phyloP scores from a whole-genome alignment of 2,113 vertebrate species.

The Leptobrachium leishanense region DNA sequence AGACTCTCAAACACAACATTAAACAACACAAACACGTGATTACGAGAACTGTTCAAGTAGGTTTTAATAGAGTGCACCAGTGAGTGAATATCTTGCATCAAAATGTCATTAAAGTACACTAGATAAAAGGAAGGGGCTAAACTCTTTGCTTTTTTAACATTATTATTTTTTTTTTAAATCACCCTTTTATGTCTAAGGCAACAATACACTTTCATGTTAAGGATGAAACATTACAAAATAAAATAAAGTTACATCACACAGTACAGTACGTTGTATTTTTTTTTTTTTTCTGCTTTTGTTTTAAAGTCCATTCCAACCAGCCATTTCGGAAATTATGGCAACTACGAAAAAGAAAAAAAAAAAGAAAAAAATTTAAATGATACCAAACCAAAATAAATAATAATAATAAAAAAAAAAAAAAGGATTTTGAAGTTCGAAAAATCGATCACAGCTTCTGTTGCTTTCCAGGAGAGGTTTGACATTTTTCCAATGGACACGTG shows the following conservation, averaged over 20 bases:
- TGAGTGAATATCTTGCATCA: constrained; percentile 74
- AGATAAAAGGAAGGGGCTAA: constrained; percentile 60
- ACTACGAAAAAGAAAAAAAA: constrained; percentile 53
- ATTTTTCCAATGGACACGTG: constrained; percentile 63
- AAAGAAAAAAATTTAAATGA: background rate
- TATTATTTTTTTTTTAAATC: constrained; percentile 65
- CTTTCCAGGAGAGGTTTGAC: constrained; percentile 61
- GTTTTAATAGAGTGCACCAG: constrained; percentile 86
- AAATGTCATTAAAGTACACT: constrained; percentile 68
- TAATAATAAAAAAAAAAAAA: background rate
- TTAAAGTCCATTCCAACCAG: constrained; percentile 62
- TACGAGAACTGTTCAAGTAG: constrained; percentile 83
- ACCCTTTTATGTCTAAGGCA: constrained; percentile 72
- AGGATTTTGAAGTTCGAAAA: constrained; percentile 49
- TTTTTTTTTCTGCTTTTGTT: constrained; percentile 10
- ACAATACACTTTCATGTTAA: constrained; percentile 72
- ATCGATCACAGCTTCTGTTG: constrained; percentile 64
- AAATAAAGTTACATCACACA: constrained; percentile 70
- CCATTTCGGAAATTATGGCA: constrained; percentile 58
- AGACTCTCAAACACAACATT: constrained; percentile 47
- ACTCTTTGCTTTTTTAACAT: constrained; percentile 19
- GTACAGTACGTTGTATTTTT: constrained; percentile 56
- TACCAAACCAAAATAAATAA: constrained; percentile 7
- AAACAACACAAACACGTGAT: constrained; percentile 66
- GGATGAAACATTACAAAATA: constrained; percentile 73